phyloP scores from a whole-genome alignment of 2,797 vertebrate genomes.

The Lacerta viridis region DNA sequence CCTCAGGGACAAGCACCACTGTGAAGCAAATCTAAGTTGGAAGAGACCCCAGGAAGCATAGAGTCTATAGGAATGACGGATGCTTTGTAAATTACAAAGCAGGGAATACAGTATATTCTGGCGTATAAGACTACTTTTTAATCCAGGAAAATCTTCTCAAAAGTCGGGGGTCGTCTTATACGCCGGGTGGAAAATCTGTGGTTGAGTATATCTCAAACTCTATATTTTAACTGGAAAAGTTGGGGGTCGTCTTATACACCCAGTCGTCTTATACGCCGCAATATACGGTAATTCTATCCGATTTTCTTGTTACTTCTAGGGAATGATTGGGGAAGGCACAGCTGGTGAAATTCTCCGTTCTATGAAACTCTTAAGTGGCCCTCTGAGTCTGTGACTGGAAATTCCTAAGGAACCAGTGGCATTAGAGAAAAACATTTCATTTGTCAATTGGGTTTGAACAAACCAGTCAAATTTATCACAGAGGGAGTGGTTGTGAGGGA shows the following conservation, averaged over 20 bases:
- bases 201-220: too few relatives aligned
- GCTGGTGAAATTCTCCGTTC: not conserved
- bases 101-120: too few relatives aligned
- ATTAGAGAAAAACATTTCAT: not conserved
- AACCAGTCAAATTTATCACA: not conserved
- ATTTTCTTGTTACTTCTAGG: not conserved
- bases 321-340: not conserved
- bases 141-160: too few relatives aligned
- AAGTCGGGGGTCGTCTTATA: too few relatives aligned
- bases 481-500: not conserved
- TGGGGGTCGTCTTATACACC: too few relatives aligned
- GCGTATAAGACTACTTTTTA: too few relatives aligned
- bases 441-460: not conserved
- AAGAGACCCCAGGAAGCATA: not conserved
- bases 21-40: not conserved
- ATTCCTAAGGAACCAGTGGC: not conserved
- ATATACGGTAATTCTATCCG: not conserved
- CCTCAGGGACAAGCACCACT: not conserved
- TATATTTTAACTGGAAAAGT: too few relatives aligned
- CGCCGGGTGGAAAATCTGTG: too few relatives aligned
- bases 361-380: not conserved
- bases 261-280: too few relatives aligned
- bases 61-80: not conserved
- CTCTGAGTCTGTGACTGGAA: not conserved
- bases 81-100: not conserved